Conservation (phyloP, 1,140 invertebrate genomes). For the Dendrolimus kikuchii region DNA sequence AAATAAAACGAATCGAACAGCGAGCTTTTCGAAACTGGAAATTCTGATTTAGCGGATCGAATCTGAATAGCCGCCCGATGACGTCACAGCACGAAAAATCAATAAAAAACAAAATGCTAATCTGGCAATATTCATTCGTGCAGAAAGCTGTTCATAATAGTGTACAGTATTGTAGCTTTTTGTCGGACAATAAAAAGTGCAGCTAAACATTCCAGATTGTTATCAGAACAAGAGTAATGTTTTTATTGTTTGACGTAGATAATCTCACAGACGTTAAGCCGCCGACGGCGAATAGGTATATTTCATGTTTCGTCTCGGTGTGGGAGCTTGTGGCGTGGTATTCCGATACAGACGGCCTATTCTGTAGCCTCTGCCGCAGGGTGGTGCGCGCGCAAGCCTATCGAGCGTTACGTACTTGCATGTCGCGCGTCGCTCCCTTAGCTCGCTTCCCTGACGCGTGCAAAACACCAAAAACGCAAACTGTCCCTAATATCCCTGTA, state of each 20-base stretch:
- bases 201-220: too few species aligned
- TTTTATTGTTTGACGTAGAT: too few species aligned
- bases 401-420: conserved; percentile 28
- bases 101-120: conserved; percentile 6
- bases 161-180: background rate
- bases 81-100: conserved; percentile 18
- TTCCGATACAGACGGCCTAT: background rate
- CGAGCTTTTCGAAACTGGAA: conserved; percentile 26
- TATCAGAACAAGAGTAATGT: too few species aligned
- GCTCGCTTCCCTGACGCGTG: conserved; percentile 2
- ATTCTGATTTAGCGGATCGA: conserved; percentile 27
- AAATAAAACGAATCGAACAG: conserved; percentile 45
- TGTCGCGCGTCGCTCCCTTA: conserved; percentile 2
- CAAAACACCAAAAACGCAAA: too few species aligned
- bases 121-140: too few species aligned
- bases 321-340: background rate
- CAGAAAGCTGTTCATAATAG: too few species aligned
- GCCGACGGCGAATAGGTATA: background rate
- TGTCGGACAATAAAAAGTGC: background rate
- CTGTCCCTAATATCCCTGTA: too few species aligned
- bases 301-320: background rate
- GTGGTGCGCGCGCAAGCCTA: conserved; percentile 51
- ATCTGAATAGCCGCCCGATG: conserved; percentile 13
- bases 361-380: conserved; percentile 1
- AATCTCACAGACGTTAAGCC: too few species aligned